These are phyloP conservation scores for Elaphurus davidianus DNA, from an alignment of 2,113 vertebrate species.

Conservation along the genomic window DNA sequence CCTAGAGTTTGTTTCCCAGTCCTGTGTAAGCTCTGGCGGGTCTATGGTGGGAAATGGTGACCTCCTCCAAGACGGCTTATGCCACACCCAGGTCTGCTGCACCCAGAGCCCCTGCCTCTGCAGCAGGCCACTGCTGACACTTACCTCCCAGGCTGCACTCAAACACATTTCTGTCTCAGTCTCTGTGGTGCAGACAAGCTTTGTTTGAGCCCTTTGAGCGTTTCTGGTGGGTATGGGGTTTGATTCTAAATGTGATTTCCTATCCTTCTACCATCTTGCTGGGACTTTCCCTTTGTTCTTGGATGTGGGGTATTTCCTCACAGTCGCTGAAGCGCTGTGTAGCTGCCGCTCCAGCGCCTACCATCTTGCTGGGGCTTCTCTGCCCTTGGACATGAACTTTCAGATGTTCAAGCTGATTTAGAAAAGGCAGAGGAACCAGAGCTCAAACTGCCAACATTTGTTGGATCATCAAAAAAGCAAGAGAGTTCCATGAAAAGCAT, in stretches of 20 bases:
- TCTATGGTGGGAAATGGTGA: neutral
- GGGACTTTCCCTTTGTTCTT: neutral
- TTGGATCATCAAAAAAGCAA: neutral
- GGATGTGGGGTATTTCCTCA: neutral
- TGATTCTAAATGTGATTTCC: neutral
- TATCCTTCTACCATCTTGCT: neutral
- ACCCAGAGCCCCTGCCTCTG: neutral
- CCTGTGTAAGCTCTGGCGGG: neutral
- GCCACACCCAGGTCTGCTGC: neutral
- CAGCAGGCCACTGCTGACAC: no score
- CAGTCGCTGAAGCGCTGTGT: neutral
- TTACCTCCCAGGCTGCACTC: neutral
- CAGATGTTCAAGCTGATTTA: neutral
- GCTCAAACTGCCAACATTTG: neutral
- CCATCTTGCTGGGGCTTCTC: neutral
- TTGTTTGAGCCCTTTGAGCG: neutral
- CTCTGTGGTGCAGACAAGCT: neutral
- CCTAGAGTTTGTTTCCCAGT: neutral
- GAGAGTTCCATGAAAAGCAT: neutral
- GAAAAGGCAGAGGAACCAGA: neutral
- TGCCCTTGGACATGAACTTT: neutral
- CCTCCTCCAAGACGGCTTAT: neutral
- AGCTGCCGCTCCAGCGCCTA: neutral
- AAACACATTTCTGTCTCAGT: neutral
- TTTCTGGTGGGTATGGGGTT: neutral